These are phyloP conservation scores for Trachymyrmex cornetzi DNA, from an alignment of 1,140 invertebrate species.

Conservation along the genomic window DNA sequence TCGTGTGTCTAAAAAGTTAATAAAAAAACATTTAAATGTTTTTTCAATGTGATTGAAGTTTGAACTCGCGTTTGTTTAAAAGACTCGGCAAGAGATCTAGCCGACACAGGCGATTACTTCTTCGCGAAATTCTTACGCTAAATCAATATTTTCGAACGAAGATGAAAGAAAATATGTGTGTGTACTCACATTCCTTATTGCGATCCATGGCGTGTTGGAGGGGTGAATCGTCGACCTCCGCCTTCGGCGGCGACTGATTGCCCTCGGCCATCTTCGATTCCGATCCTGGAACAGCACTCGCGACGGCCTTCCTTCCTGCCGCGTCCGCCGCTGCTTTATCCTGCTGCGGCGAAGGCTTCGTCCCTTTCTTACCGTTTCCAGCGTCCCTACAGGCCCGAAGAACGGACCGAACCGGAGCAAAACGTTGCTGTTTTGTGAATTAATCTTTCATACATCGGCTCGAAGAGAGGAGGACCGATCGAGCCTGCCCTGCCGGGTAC, in stretches of 20 bases:
- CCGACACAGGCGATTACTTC: not conserved
- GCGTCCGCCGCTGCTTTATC: constrained; percentile 79
- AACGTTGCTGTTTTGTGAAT: constrained; percentile 75
- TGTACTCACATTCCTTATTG: constrained; percentile 97
- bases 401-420: constrained; percentile 67
- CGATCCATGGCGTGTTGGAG: constrained; percentile 97
- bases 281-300: constrained; percentile 82
- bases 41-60: not conserved
- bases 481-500: not conserved
- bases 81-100: not conserved
- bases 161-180: constrained; percentile 40
- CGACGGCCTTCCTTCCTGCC: constrained; percentile 83
- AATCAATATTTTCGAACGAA: constrained; percentile 3
- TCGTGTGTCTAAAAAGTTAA: not conserved
- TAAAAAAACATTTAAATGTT: constrained; percentile 2
- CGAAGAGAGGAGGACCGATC: constrained; percentile 10
- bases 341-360: constrained; percentile 81
- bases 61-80: not conserved
- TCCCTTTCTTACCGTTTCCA: constrained; percentile 81
- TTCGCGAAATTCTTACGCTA: not conserved
- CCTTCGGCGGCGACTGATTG: constrained; percentile 94
- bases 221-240: constrained; percentile 97
- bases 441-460: constrained; percentile 75
- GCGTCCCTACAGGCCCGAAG: constrained; percentile 69
- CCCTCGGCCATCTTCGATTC: constrained; percentile 89